A percentile compares a stretch with the other conserved stretches of the same genome.
Conservation (phyloP, 2,797 vertebrate species). For the Cossypha caffra region DNA sequence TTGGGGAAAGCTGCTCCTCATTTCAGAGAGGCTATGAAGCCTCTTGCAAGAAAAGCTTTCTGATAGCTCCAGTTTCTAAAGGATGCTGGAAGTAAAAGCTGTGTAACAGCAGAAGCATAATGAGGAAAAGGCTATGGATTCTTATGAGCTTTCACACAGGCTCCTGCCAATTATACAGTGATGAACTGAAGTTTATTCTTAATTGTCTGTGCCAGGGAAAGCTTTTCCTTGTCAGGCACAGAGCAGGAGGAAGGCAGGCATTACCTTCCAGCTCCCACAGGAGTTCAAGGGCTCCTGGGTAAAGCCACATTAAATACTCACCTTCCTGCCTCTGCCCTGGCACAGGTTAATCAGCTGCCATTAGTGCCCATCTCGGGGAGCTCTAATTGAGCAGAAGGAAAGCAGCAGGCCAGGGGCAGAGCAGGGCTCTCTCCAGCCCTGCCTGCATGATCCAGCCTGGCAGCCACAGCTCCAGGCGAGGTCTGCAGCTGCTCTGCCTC, state of each 20-base stretch:
- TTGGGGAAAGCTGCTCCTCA: background rate
- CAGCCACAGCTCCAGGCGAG: background rate
- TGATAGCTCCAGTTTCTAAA: background rate
- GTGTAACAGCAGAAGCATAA: background rate
- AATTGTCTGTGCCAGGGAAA: background rate
- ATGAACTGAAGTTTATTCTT: background rate
- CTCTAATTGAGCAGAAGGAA: background rate
- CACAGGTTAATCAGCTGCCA: background rate
- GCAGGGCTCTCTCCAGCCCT: background rate
- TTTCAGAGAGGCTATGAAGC: background rate
- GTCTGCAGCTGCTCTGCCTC: background rate
- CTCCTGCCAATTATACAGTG: background rate
- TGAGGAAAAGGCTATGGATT: background rate
- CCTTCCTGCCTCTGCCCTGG: background rate
- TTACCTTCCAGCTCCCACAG: background rate
- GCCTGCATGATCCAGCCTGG: background rate
- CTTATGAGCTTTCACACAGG: background rate
- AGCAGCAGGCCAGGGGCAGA: background rate
- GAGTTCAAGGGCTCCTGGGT: background rate
- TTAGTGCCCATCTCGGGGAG: background rate
- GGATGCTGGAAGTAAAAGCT: background rate
- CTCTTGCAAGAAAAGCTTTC: background rate
- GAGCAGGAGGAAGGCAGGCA: fast-evolving
- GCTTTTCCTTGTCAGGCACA: background rate
- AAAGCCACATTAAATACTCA: background rate